phyloP scores from a whole-genome alignment of 2,113 vertebrate genomes.

The Heliornis fulica region DNA sequence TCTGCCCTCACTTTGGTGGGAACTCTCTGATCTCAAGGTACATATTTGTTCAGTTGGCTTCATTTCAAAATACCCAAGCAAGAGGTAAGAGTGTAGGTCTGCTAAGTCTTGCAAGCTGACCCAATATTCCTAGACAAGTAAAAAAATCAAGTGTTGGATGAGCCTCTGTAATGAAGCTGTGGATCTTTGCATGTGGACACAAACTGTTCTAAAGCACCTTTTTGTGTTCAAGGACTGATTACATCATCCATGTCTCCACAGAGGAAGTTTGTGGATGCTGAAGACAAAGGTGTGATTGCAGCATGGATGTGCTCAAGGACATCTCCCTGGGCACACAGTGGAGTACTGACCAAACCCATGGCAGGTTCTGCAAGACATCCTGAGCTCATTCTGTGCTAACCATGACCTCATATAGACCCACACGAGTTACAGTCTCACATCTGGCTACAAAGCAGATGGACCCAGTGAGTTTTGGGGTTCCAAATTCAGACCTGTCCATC shows the following conservation, averaged over 20 bases:
- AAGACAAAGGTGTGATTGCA: neutral
- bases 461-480: neutral
- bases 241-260: neutral
- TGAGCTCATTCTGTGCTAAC: neutral
- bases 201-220: neutral
- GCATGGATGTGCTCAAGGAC: neutral
- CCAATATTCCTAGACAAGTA: neutral
- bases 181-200: neutral
- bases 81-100: neutral
- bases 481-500: neutral
- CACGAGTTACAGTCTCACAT: rapidly evolving
- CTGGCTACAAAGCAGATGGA: neutral
- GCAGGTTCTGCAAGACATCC: neutral
- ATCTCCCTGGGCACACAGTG: neutral
- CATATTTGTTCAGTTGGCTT: neutral
- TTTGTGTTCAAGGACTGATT: neutral
- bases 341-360: rapidly evolving
- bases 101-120: neutral
- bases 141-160: neutral
- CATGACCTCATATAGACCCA: neutral
- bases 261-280: neutral
- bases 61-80: neutral
- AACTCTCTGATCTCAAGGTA: neutral
- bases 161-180: neutral
- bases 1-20: neutral